Evolutionary conservation across 2,797 vertebrate genomes (phyloP).

Genomic region (Brachyrhaphis roseni): DNA sequence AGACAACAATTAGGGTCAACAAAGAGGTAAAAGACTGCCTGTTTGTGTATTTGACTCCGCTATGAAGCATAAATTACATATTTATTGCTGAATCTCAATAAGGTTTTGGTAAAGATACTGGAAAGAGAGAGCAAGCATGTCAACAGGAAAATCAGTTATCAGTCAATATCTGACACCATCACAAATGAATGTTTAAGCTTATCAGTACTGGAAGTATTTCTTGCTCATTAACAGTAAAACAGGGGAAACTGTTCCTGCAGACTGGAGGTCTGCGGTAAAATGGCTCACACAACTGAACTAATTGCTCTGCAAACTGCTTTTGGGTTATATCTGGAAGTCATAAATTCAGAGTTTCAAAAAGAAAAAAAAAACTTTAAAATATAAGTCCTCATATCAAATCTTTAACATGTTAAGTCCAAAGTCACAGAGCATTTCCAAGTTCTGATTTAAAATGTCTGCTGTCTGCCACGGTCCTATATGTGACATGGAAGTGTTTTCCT

Average conservation of each 20-base stretch:
- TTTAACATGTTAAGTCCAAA: neutral
- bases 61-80: constrained; percentile 6
- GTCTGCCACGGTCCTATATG: neutral
- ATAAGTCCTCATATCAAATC: neutral
- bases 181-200: constrained; percentile 18
- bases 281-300: neutral
- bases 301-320: neutral
- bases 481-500: neutral
- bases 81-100: constrained; percentile 4
- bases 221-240: constrained; percentile 40
- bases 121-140: neutral
- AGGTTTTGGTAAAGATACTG: neutral
- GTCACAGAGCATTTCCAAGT: neutral
- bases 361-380: neutral
- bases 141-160: neutral
- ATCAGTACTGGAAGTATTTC: constrained; percentile 6
- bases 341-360: too few species aligned
- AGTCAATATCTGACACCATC: neutral
- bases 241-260: neutral
- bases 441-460: neutral
- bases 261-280: neutral
- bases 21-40: constrained; percentile 4
- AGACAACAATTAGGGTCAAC: constrained; percentile 16
- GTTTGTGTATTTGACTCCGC: constrained; percentile 12
- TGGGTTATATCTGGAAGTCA: neutral